Percentiles rank a stretch among this genome's conserved stretches.
phyloP scores from a whole-genome alignment of 2,797 vertebrate species.

The Peromyscus attwateri region DNA sequence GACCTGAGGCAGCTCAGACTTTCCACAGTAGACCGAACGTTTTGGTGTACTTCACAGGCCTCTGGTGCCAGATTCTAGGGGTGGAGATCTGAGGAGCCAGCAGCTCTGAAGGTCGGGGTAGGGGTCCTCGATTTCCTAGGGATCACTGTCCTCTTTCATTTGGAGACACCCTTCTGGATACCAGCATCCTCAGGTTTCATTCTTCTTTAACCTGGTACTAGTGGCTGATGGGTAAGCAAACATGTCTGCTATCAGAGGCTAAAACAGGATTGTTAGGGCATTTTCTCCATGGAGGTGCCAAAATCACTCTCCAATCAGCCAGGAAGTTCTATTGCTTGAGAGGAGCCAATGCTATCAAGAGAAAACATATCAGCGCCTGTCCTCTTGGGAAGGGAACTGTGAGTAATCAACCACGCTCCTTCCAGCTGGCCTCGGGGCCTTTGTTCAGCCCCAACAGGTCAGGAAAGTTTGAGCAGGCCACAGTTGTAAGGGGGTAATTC shows the following conservation, averaged over 20 bases:
- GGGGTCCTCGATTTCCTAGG: neutral
- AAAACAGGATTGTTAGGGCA: conserved; percentile 81
- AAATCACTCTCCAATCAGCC: conserved; percentile 90
- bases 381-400: conserved; percentile 89
- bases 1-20: neutral
- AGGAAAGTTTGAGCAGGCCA: conserved; percentile 71
- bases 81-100: neutral
- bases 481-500: conserved; percentile 14
- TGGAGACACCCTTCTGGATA: neutral
- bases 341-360: conserved; percentile 91
- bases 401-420: conserved; percentile 86
- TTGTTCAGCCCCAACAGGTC: neutral
- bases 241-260: conserved; percentile 71
- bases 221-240: conserved; percentile 72
- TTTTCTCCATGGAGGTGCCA: conserved; percentile 86
- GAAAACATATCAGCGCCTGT: conserved; percentile 89
- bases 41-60: neutral
- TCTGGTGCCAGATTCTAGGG: neutral
- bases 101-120: neutral
- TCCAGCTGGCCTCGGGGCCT: conserved; percentile 87
- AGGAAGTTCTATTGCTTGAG: conserved; percentile 92
- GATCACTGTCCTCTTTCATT: neutral
- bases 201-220: conserved; percentile 43
- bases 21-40: neutral
- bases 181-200: neutral